phyloP scores from a whole-genome alignment of 2,113 vertebrate genomes.

The mouse (Mus musculus) region DNA sequence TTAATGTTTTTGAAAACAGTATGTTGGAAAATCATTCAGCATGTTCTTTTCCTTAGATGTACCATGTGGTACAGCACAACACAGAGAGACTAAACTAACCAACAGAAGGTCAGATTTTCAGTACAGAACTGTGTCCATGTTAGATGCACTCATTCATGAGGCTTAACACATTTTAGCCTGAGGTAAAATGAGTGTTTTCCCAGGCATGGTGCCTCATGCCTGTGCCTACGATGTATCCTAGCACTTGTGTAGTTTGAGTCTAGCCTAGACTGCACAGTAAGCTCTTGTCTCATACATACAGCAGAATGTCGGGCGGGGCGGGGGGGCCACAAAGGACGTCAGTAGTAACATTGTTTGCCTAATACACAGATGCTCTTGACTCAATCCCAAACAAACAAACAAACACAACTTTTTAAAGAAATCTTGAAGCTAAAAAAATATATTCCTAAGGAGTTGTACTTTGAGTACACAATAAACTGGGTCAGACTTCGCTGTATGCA shows the following conservation, averaged over 20 bases:
- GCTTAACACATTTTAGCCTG: background rate
- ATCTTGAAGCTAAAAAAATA: constrained; percentile 34
- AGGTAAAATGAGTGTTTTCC: constrained; percentile 16
- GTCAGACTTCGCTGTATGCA: background rate
- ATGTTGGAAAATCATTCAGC: constrained; percentile 5
- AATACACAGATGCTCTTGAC: background rate
- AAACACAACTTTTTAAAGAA: background rate
- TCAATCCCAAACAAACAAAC: background rate
- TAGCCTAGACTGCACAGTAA: background rate
- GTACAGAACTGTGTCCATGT: background rate
- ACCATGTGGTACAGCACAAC: background rate
- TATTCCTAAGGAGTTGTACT: constrained; percentile 26
- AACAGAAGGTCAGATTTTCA: constrained; percentile 5
- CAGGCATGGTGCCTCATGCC: background rate
- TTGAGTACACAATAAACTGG: constrained; percentile 10
- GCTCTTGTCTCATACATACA: background rate
- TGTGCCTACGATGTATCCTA: background rate
- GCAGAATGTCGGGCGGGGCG: background rate
- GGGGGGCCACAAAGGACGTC: background rate
- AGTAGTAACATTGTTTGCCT: background rate
- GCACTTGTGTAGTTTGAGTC: background rate
- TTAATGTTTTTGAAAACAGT: constrained; percentile 14
- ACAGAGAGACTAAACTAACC: constrained; percentile 7
- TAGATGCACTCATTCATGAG: background rate
- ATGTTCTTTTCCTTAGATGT: background rate